A percentile compares a stretch with the other conserved stretches of the same genome.
Conservation (phyloP, 2,113 vertebrate genomes). For the Lamprotornis superbus region DNA sequence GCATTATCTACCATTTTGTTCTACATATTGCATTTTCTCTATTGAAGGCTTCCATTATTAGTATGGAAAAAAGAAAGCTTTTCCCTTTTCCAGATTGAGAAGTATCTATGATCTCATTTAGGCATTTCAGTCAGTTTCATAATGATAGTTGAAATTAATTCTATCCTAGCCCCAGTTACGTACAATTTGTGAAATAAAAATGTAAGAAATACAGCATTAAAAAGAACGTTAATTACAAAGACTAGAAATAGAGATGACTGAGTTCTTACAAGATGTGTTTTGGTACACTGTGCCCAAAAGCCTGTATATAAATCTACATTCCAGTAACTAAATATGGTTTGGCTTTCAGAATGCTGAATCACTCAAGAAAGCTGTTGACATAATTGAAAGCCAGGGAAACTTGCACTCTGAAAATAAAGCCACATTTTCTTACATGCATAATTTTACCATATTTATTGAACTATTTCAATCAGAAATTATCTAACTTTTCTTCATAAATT, state of each 20-base stretch:
- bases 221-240: not conserved
- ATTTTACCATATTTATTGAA: not conserved
- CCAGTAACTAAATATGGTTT: constrained; percentile 8
- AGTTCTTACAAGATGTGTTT: not conserved
- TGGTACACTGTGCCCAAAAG: not conserved
- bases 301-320: not conserved
- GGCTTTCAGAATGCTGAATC: constrained; percentile 46
- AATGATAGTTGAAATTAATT: not conserved
- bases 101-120: not conserved
- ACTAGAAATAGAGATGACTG: constrained; percentile 2
- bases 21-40: not conserved
- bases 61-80: not conserved
- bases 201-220: not conserved
- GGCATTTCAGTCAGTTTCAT: not conserved
- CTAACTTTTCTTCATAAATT: not conserved
- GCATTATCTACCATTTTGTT: not conserved
- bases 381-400: constrained; percentile 11
- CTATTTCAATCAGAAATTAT: not conserved
- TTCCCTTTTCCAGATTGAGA: not conserved
- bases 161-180: not conserved
- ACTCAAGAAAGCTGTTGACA: constrained; percentile 46
- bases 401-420: not conserved
- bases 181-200: not conserved
- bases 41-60: not conserved
- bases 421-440: not conserved